Conservation (phyloP, 2,888 invertebrate species). For the Agrypnus murinus region DNA sequence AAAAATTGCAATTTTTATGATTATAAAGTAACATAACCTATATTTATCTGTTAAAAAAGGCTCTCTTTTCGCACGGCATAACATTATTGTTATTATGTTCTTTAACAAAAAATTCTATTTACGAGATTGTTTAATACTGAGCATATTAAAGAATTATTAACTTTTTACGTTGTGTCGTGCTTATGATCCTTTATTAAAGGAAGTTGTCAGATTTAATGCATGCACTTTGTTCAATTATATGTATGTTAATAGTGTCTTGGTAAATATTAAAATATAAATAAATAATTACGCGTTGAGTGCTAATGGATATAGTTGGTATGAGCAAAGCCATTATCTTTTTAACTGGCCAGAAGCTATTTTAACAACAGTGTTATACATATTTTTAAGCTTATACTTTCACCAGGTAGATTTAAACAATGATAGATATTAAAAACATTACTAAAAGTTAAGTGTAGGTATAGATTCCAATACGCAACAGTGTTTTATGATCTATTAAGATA, state of each 20-base stretch:
- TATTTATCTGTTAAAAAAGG: background rate
- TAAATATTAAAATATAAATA: background rate
- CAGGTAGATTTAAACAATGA: constrained; percentile 45
- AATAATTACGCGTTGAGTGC: background rate
- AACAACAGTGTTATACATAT: constrained; percentile 35
- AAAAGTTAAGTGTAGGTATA: constrained; percentile 47
- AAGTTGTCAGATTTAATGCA: background rate
- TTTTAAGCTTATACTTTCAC: constrained; percentile 44
- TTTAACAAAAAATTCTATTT: background rate
- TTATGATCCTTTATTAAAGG: too few species aligned
- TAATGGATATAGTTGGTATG: background rate
- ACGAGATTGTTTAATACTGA: background rate
- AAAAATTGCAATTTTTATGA: too few species aligned
- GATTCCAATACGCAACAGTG: constrained; percentile 51
- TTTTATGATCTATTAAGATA: constrained; percentile 57
- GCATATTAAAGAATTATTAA: background rate
- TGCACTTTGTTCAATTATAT: background rate
- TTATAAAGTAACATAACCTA: too few species aligned
- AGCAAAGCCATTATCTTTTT: background rate
- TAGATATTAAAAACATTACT: constrained; percentile 48
- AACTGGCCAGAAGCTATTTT: constrained; percentile 1
- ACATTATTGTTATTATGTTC: constrained; percentile 5
- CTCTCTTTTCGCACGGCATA: constrained; percentile 7
- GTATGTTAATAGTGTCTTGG: background rate
- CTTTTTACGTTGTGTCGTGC: background rate